Evolutionary conservation across 2,113 vertebrate species (phyloP), one percentile per base, ranked within the genome.

Genomic region (Vanacampus margaritifer): DNA sequence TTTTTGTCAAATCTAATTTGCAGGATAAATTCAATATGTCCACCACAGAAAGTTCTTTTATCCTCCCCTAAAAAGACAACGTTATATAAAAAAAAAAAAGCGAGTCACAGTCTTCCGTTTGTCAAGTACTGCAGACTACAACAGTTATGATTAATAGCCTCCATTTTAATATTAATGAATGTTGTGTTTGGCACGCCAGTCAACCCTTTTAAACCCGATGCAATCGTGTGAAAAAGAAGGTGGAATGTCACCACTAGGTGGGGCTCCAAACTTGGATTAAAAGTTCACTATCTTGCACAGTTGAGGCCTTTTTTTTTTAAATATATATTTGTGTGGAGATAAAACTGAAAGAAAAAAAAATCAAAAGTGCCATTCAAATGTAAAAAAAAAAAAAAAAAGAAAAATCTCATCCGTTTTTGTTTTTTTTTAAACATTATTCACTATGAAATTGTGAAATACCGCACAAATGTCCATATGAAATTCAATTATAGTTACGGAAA

Each of bases 241-340:
- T 10, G n/a, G 50, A 5, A 23, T 23, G 1, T 53, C 10, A 53
- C 50, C 50, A 12, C 50, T 12, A 53, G 50, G 10, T 24, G 50
- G n/a, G 1, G 10, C 48, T n/a, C 48, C 21, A 60, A 68, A 71
- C 67, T 59, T 1, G 75, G 78, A 74, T 80, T 64, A 48, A 16
- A 46, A 46, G 4, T 45, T 43, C 5, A 5, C 3, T 46, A 1
- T 14, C 43, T 46, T 17, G 16, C 13, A 16, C 43, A 45, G 43
- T 46, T 46, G 14, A 17, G 43, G 16, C 16, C 43, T 46, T 46
- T 41, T 12, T 12, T 12, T 12, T 2, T 2, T 16, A 6, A 9
- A 48, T 21, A 6, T 1, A 21, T 48, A 8, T 48, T 45, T 45
- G 13, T 45, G 43, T 45, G 3, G 14, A 8, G 17, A 21, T n/a